A percentile compares a stretch with the other conserved stretches of the same genome.
These are phyloP conservation scores for Apteryx mantelli DNA, from an alignment of 2,113 vertebrate genomes.

Conservation along the genomic window DNA sequence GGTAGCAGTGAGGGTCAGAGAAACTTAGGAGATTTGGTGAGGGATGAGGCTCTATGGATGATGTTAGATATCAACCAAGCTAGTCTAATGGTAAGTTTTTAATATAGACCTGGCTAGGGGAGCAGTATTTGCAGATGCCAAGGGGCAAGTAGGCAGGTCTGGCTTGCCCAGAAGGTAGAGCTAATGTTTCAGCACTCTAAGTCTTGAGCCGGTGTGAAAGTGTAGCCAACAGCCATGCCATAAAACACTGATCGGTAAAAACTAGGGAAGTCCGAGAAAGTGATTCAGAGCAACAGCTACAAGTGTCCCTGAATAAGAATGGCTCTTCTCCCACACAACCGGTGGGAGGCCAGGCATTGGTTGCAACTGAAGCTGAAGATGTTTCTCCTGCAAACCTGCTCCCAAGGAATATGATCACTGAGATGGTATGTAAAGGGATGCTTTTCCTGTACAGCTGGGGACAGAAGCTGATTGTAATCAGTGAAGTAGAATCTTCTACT, in stretches of 20 bases:
- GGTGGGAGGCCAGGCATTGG: neutral
- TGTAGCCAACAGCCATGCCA: neutral
- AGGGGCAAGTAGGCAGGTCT: neutral
- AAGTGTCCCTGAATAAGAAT: neutral
- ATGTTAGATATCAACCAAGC: neutral
- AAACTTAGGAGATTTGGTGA: neutral
- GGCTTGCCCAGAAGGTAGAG: neutral
- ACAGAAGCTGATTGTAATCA: neutral
- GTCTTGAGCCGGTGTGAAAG: neutral
- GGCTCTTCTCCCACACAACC: neutral
- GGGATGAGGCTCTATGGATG: neutral
- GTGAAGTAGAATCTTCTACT: neutral
- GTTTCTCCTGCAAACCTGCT: neutral
- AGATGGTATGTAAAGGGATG: accelerated
- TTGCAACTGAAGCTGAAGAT: neutral
- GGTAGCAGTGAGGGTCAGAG: too few relatives aligned
- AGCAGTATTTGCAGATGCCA: neutral
- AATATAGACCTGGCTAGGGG: neutral
- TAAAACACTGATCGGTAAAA: neutral
- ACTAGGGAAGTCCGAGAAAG: neutral
- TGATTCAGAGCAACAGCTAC: neutral
- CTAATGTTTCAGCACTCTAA: neutral
- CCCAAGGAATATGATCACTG: neutral
- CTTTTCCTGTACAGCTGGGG: accelerated
- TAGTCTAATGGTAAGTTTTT: neutral